These are phyloP conservation scores for Acanthococcus lagerstroemiae DNA, from an alignment of 2,888 invertebrate species.

Conservation along the genomic window DNA sequence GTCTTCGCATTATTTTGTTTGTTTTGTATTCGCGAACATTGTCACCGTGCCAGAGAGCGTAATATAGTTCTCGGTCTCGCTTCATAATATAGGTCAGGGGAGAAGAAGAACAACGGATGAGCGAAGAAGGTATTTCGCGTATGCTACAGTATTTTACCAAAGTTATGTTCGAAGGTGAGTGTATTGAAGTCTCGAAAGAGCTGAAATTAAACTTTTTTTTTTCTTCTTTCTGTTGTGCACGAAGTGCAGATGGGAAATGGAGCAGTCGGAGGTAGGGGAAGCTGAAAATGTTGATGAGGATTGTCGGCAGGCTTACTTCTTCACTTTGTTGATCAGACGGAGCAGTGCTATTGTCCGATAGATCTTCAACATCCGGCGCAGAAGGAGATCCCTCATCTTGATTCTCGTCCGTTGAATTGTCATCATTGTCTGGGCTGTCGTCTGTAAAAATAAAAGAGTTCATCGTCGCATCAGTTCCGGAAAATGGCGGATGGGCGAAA, in stretches of 20 bases:
- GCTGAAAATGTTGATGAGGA: too few relatives aligned
- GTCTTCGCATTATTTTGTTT: conserved; percentile 18
- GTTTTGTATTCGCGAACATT: conserved; percentile 15
- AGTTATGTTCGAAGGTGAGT: too few relatives aligned
- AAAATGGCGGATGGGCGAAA: not conserved
- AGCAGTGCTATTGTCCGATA: conserved; percentile 22
- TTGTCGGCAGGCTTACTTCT: not conserved
- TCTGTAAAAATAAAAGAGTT: conserved; percentile 44
- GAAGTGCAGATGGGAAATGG: too few relatives aligned
- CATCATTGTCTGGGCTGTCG: conserved; percentile 50
- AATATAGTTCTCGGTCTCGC: conserved; percentile 10
- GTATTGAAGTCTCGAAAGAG: too few relatives aligned
- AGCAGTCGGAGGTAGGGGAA: too few relatives aligned
- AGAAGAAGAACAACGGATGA: too few relatives aligned
- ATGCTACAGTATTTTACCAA: too few relatives aligned
- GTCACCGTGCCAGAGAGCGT: conserved; percentile 17
- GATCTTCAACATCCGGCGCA: conserved; percentile 25
- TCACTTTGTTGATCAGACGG: conserved; percentile 19
- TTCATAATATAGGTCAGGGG: conserved; percentile 13
- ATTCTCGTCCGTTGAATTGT: conserved; percentile 25
- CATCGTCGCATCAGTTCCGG: too few relatives aligned
- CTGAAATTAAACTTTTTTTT: too few relatives aligned
- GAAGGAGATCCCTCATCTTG: conserved; percentile 26
- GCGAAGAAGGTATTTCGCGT: too few relatives aligned
- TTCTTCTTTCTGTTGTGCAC: too few relatives aligned